Conservation (phyloP, 2,113 vertebrate species). For the Scopus umbretta region DNA sequence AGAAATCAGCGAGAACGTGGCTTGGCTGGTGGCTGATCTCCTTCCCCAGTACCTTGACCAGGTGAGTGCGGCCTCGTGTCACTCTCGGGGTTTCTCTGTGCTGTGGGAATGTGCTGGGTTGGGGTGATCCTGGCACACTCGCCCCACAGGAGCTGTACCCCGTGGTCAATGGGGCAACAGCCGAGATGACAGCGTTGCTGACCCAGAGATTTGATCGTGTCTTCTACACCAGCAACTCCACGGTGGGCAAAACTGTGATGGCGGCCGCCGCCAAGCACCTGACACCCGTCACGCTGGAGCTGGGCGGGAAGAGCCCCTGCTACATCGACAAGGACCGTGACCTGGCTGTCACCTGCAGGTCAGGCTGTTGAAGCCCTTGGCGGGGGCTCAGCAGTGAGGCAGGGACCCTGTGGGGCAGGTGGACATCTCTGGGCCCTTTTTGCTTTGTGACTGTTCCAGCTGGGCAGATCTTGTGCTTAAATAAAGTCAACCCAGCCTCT, state of each 20-base stretch:
- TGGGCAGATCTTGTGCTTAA: neutral
- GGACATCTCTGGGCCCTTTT: neutral
- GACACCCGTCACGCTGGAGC: constrained; percentile 86
- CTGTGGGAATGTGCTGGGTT: no score
- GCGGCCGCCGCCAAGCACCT: constrained; percentile 68
- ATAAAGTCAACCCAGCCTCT: neutral
- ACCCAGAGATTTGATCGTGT: constrained; percentile 85
- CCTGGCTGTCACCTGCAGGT: constrained; percentile 83
- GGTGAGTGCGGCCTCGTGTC: constrained; percentile 60
- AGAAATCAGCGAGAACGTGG: constrained; percentile 82
- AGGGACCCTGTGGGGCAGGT: no score
- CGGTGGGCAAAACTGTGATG: constrained; percentile 86
- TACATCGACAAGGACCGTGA: constrained; percentile 89
- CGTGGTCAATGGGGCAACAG: constrained; percentile 74
- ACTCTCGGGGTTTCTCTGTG: no score
- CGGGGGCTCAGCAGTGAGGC: no score
- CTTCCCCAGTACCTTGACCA: constrained; percentile 89
- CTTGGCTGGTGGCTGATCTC: constrained; percentile 77
- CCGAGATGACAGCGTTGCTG: constrained; percentile 85
- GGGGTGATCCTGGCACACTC: no score
- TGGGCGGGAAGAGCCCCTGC: constrained; percentile 93
- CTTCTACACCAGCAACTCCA: constrained; percentile 83
- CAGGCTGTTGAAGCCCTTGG: neutral
- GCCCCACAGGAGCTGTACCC: neutral
- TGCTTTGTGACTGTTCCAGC: neutral